Evolutionary conservation across 2,797 vertebrate species (phyloP), one percentile per base, ranked within the genome.

Genomic region (Pseudomugil gertrudae): DNA sequence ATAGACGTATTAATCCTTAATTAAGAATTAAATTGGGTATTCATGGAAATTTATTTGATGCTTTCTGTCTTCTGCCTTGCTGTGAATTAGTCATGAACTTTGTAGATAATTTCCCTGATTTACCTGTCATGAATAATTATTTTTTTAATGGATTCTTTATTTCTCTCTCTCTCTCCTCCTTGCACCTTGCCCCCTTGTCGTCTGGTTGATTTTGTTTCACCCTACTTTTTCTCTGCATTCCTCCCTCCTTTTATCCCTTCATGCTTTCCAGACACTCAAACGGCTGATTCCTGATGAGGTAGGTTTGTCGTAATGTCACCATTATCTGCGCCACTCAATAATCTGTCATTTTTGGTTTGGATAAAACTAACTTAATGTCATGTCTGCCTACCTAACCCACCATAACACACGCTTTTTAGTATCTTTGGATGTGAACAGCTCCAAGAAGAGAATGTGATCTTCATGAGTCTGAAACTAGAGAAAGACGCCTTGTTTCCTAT

Each of bases 261-360:
- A 21, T 72, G 45, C 55, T 57, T 56, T 65, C 51, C 85, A 93
- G 92, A 93, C 67, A 67, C 87, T 93, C 76, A 93, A 93, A 91
- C 89, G 90, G 68, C 91, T 92, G 90, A 70, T 93, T 84, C 92
- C 92, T 24, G 92, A 93, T 5, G 92, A 92, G 92, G 92, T 93
- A 92, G 78, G 92, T 90, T 81, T 66, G 26, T 74, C 57, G 51
- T 5, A 13, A 35, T 45, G 27, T 47, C 56, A 9, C 47, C 14
- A 1, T 76, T 77, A 64, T 72, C 80, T 68, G 6, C 29, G 3
- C 5, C 29, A 64, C 63, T 61, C 9, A 9, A 54, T 50, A 48
- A 45, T 59, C 33, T 67, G 55, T 74, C 63, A 9, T 9, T 66
- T 36, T 74, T 32, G 14, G 57, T 53, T 69, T 68, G 53, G 5